Percentiles rank a stretch among this genome's conserved stretches.
Conservation (phyloP, 2,113 vertebrate genomes). For the Glaucomys volans region DNA sequence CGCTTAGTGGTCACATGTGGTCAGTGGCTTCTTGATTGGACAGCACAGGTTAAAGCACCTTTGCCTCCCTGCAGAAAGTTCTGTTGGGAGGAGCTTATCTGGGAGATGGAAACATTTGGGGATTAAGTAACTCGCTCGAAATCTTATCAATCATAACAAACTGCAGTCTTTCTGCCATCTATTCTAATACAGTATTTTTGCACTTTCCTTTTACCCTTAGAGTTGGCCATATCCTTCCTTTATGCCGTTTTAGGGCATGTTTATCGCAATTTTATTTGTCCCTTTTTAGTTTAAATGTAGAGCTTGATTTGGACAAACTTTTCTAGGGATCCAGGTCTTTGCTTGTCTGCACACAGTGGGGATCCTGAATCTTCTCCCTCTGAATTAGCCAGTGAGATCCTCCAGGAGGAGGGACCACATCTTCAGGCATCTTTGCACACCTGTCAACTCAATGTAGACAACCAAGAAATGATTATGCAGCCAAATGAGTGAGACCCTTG, state of each 20-base stretch:
- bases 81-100: background rate
- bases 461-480: background rate
- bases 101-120: background rate
- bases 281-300: background rate
- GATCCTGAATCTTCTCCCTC: background rate
- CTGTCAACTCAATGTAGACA: background rate
- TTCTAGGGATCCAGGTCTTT: background rate
- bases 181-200: background rate
- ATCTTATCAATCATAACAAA: background rate
- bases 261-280: background rate
- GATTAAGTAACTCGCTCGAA: background rate
- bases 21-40: background rate
- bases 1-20: background rate
- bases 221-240: background rate
- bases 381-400: background rate
- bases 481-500: background rate
- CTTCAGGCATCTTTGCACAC: background rate
- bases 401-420: background rate
- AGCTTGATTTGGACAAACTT: background rate
- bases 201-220: background rate
- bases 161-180: background rate
- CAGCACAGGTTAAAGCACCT: background rate
- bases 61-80: background rate
- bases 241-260: background rate
- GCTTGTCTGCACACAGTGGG: background rate